Base-by-base conservation (phyloP, 2,888 invertebrate genomes). In the Pachliopta kotzebuea region DNA sequence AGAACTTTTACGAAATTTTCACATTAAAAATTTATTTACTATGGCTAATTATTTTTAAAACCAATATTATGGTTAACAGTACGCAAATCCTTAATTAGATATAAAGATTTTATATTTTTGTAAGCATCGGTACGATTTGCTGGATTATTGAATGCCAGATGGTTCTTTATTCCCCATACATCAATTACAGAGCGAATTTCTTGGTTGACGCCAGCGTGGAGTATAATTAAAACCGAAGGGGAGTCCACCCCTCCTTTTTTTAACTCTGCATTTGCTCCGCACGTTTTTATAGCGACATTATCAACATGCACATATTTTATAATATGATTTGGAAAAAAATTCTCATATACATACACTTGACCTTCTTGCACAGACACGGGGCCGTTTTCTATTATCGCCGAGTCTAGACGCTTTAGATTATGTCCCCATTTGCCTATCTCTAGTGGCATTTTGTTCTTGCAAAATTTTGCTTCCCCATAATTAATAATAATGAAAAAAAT, bases 121-220 rank as follows among this genome's bases (percentile, higher is more conserved):
- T 69, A 14, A 11, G 71, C 52, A 7, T 75, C 70, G 0, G 68
- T 66, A 6, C 52, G 56, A 0, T 64, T 29, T 2, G 54, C 20
- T 0, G 57, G 54, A 49, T 61, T 69, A 20, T 49, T 31, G 52
- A 60, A 45, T 20, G 63, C 52, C 24, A 68, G 67, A 1, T 24
- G 50, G 7, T 57, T 69, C 67, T 74, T 80, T 7, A 72, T 75
- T 0, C 89, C 90, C 90, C 90, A 90, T 26, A 90, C 84, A 60
- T 90, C 88, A 8, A 90, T 78, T 1, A 90, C 88, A 0, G 88
- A 80, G 1, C 88, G 73, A 21, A 90, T 88, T 66, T 88, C 89
- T 24, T 87, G 80, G 67, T 85, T 79, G 0, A 79, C 72, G 2
- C 70, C 79, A 0, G 90, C 85, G 50, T 80, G 83, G 0, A 90